phyloP scores from a whole-genome alignment of 2,113 vertebrate genomes.

The Bos taurus region DNA sequence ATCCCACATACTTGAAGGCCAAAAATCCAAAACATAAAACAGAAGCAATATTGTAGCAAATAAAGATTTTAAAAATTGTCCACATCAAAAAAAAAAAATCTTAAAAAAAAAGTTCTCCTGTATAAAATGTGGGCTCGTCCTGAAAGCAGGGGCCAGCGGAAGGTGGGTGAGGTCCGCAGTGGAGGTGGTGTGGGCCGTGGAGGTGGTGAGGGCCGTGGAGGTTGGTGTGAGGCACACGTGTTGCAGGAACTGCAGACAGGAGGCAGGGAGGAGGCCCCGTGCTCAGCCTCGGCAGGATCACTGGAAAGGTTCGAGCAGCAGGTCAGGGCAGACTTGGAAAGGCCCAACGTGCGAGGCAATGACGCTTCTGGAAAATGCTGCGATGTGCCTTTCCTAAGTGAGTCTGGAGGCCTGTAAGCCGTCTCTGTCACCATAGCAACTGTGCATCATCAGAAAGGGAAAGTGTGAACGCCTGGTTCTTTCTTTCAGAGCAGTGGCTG shows the following conservation, averaged over 20 bases:
- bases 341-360: not conserved
- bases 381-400: not conserved
- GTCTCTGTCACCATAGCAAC: not conserved
- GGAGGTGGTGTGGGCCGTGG: rapidly evolving
- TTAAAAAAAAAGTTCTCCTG: not conserved
- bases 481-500: not conserved
- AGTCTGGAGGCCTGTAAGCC: not conserved
- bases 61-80: not conserved
- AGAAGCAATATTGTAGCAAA: not conserved
- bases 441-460: not conserved
- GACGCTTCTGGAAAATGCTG: not conserved
- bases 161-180: not conserved
- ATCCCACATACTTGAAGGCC: not conserved
- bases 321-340: not conserved
- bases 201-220: rapidly evolving
- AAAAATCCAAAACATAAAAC: not conserved
- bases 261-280: rapidly evolving
- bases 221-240: not conserved
- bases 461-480: not conserved
- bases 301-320: not conserved
- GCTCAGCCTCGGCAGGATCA: not conserved
- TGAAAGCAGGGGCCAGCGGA: not conserved
- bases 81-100: not conserved
- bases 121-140: not conserved
- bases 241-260: not conserved